Base-by-base conservation (phyloP, 2,797 vertebrate genomes). In the Discoglossus pictus region DNA sequence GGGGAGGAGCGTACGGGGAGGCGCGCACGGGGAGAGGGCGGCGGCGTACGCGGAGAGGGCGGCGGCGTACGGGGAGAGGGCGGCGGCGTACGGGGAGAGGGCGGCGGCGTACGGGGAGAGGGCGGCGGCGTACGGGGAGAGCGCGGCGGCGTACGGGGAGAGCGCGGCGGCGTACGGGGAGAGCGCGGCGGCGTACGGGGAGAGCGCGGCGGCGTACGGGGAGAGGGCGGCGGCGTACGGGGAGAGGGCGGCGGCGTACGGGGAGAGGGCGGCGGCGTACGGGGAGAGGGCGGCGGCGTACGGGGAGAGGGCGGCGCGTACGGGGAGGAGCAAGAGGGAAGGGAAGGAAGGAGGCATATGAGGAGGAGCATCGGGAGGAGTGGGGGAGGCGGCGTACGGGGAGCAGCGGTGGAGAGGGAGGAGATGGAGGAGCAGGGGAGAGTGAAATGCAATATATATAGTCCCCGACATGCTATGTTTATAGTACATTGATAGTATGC, bases 281-380 rank as follows among this genome's bases (percentile, higher is more conserved):
- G n/a, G n/a, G 36, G n/a, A 12, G 36, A n/a, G n/a, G n/a, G 36
- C 3, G 36, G 36, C 3, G 36, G 36, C 9, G 36, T 9, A 3
- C 3, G 36, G 36, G 36, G 36, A 39, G 3, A 12, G n/a, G 11
- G 36, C 5, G 36, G 36, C 6, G 31, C 6, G 31, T 6, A 7
- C 6, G 31, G 7, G 7, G 7, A 35, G 31, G 31, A 7, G 31
- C 6, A 35, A 35, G 7, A 35, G 31, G 31, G 31, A 35, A 7
- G 31, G 31, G 31, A 7, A 35, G 7, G 31, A 53, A 35, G 47
- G 47, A 31, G 50, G 48, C 36, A 39, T 34, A 47, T 40, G 38
- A 42, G 46, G 27, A n/a, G 38, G 9, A 25, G 39, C 47, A 52
- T 27, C 2, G 23, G 24, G 61, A 31, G 42, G 23, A 59, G 39